Base-by-base conservation (phyloP, 2,888 invertebrate genomes). In the Eupithecia pulchellata region DNA sequence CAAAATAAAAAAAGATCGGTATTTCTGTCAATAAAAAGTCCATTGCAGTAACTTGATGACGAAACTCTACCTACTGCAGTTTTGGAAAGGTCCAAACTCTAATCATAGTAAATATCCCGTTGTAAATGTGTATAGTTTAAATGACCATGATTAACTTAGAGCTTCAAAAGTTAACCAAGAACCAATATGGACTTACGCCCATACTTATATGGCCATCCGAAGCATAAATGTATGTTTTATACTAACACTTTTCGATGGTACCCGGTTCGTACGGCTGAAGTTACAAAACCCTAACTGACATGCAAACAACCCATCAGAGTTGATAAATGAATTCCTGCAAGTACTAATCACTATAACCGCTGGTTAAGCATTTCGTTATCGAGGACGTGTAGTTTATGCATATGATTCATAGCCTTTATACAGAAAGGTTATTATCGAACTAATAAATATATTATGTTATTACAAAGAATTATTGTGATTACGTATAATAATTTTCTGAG, bases 251-350 rank as follows among this genome's bases (percentile, higher is more conserved):
- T 29, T 29, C 14, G 17, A 13, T 25, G 20, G 11, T 57, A 17
- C 14, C 13, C 17, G 8, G n/a, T n/a, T n/a, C n/a, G n/a, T n/a
- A n/a, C n/a, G 57, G 29, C 6, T 8, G 17, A 57, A 57, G 29
- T 57, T 6, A 29, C 57, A 14, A 29, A 17, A 32, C 47, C 9
- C 60, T 65, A 57, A 47, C 29, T 47, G 34, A 64, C 58, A 65
- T 52, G 64, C 69, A 47, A 64, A 64, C 64, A 69, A 64, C 52
- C 60, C 64, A 69, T 65, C 69, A 64, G 61, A 64, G 47, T 34
- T 69, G 42, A 65, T 69, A 42, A 58, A 52, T 42, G 64, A 68
- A 67, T 65, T 69, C 58, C 58, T 57, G 32, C 62, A 58, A 65
- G 52, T 47, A 63, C 32, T 71, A 66, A 71, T 58, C 52, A 65